Conservation (phyloP, 1,140 invertebrate species). For the Pentalonia nigronervosa region DNA sequence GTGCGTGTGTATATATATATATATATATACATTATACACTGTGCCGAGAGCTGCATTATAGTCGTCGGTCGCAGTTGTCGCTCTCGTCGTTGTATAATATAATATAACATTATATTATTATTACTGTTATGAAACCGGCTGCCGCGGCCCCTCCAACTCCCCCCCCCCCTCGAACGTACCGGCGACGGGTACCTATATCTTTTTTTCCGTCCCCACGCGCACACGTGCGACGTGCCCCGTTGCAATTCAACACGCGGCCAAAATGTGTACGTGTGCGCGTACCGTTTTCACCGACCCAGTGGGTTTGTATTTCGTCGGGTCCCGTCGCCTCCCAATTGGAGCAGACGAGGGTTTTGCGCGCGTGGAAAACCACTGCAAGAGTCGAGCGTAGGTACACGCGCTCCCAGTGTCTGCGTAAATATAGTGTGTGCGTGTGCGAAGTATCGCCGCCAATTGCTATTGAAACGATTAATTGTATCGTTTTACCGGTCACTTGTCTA, state of each 20-base stretch:
- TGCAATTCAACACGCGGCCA: neutral
- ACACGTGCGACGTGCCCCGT: neutral
- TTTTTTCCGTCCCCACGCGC: neutral
- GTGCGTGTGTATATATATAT: too few species aligned
- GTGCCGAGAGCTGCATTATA: neutral
- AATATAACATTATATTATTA: constrained; percentile 23
- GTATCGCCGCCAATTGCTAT: neutral
- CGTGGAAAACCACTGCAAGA: neutral
- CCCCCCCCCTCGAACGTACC: neutral
- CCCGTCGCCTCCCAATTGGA: neutral
- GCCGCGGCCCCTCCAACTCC: neutral
- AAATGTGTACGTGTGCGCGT: neutral
- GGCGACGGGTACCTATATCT: neutral
- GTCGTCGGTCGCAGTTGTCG: constrained; percentile 27
- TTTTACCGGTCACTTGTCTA: neutral
- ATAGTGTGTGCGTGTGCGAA: too few species aligned
- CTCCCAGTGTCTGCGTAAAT: too few species aligned
- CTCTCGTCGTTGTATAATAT: constrained; percentile 8
- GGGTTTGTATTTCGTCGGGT: neutral
- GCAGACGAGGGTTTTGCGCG: neutral
- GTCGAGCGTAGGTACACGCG: neutral
- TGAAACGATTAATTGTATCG: neutral
- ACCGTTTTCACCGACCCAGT: neutral
- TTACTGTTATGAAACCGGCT: constrained; percentile 29
- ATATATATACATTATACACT: too few species aligned